Base-by-base conservation (phyloP, 2,113 vertebrate species). In the Hippocampus zosterae region DNA sequence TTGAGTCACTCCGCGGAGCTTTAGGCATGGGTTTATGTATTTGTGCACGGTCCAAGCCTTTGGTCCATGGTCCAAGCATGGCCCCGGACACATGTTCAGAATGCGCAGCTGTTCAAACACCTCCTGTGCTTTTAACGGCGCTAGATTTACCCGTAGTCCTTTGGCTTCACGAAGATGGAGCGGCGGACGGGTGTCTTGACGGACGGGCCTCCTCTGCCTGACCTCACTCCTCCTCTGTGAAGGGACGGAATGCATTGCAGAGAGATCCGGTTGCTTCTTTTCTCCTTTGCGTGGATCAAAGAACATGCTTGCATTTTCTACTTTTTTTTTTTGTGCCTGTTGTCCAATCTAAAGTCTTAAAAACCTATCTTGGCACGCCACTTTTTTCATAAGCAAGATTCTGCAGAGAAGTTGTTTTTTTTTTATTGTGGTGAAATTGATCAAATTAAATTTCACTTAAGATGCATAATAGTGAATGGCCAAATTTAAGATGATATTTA, bases 231-330 rank as follows among this genome's bases (percentile, higher is more conserved):
- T 76, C 42, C 69, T 78, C 67, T 40, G 7, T 65, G 69, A 71
- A 69, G 82, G 74, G 80, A 72, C n/a, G 72, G 83, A 89, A 87
- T 80, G 86, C 85, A 71, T 73, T 56, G 70, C 62, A 18, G 52
- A 73, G 63, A 73, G 81, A 87, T 90, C 81, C 7, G 67, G 81
- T 90, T 89, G 90, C 84, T 67, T 69, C 77, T 80, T 73, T 75
- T 77, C 65, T 72, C 72, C 71, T 84, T 82, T 75, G 78, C 68
- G 82, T 76, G 79, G 85, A 90, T 90, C 89, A 88, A 87, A 90
- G 88, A 84, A 79, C 74, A 37, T 81, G 86, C 87, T 82, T 46
- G 57, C 73, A 75, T 84, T 82, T 76, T 80, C 68, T 67, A 65
- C 78, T 82, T 46, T n/a, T 65, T 74, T 78, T 73, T 42, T 78